Conservation (phyloP, 2,113 vertebrate genomes). For the Rhadina sibilatrix region DNA sequence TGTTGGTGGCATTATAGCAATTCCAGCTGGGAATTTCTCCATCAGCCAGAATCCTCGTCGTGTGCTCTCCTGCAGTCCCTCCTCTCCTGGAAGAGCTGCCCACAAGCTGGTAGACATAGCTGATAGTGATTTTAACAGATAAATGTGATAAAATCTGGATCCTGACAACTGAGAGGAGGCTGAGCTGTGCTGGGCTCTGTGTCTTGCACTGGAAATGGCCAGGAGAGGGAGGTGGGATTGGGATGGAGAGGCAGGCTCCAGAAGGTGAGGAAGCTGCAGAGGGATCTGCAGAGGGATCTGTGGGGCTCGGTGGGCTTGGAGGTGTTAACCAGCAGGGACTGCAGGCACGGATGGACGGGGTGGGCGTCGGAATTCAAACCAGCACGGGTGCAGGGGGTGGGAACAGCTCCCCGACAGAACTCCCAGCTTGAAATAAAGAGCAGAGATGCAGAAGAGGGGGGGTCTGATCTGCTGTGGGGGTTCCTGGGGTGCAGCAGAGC, state of each 20-base stretch:
- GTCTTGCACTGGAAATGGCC: not conserved
- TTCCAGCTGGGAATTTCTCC: not conserved
- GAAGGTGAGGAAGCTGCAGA: not conserved
- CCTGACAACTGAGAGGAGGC: not conserved
- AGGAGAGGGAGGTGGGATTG: not conserved
- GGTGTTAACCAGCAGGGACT: not conserved
- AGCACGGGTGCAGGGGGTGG: not conserved
- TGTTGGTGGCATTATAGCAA: not conserved
- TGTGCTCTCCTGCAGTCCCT: not conserved
- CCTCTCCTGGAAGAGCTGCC: not conserved
- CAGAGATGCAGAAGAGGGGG: accelerated
- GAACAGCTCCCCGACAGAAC: not conserved
- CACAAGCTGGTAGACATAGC: not conserved
- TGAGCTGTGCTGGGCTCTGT: not conserved
- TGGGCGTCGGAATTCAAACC: not conserved
- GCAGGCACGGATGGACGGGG: not conserved
- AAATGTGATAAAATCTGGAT: not conserved
- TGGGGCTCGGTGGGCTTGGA: not conserved
- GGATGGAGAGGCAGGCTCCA: not conserved
- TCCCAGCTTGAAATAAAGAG: not conserved
- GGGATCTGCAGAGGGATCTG: too few relatives aligned
- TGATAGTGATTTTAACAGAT: not conserved
- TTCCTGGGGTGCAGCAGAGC: not conserved
- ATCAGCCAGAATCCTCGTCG: accelerated
- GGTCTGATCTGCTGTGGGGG: not conserved